Evolutionary conservation across 2,797 vertebrate genomes (phyloP), one percentile per base, ranked within the genome.

Genomic region (Typhlichthys subterraneus): DNA sequence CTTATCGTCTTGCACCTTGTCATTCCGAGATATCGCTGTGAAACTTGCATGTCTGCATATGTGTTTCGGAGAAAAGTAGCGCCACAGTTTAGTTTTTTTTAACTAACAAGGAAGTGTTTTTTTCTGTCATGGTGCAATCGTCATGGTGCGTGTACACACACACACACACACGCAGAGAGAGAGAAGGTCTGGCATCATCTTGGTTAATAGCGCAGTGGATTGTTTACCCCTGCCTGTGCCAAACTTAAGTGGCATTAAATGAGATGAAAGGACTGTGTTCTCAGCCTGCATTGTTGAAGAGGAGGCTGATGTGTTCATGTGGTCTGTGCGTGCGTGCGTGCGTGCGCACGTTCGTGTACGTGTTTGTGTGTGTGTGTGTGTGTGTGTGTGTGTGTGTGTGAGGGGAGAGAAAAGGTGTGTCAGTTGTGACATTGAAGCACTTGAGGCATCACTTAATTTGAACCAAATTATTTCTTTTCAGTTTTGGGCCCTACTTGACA

Each of bases 381-480:
- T 2, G 17, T 15, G 38, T 11, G 1, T 15, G 14, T 45, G 38
- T 45, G 56, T 15, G 33, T 17, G 14, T 17, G 14, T 11, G 14
- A 17, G 13, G 17, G 2, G 6, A 51, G n/a, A 48, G 47, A 48
- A 48, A 48, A 14, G 10, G 53, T 38, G 53, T 15, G 15, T 9
- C 15, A 47, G 17, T 6, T 47, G 45, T 19, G 45, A 29, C 56
- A 13, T 7, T 11, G 6, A 47, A 58, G 38, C 38, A 17, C 14
- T 19, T 52, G 15, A 52, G n/a, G 29, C 38, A 10, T 19, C 51
- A 42, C 23, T 42, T 15, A 38, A 31, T 42, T 42, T 14, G 58
- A 61, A 60, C 52, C 29, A 5, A 29, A 52, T 65, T 53, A 47
- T 11, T 49, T 5, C 15, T 14, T 53, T 45, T 53, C 11, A 53